A percentile compares a stretch with the other conserved stretches of the same genome.
phyloP scores from a whole-genome alignment of 2,797 vertebrate genomes.

The Hypotaenidia okinawae region DNA sequence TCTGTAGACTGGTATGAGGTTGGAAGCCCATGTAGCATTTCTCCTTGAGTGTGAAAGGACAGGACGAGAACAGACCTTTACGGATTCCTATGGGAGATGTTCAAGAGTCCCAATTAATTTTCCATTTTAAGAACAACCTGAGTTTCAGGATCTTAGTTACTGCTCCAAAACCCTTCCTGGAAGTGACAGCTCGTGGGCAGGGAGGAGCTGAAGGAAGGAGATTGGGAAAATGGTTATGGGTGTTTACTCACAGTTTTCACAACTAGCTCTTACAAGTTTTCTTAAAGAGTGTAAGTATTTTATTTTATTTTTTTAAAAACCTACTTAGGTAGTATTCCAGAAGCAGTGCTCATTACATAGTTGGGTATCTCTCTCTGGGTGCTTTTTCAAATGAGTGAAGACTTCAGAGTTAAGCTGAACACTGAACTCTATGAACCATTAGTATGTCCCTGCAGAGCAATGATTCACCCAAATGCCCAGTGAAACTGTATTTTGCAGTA shows the following conservation, averaged over 20 bases:
- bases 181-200: not conserved
- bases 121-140: not conserved
- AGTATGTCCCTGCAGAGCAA: not conserved
- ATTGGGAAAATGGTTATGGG: not conserved
- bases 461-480: not conserved
- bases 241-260: not conserved
- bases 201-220: not conserved
- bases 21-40: not conserved
- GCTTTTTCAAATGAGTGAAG: not conserved
- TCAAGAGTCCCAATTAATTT: not conserved
- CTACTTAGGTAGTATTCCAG: not conserved
- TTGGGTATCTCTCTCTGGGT: not conserved
- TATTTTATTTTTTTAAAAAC: not conserved
- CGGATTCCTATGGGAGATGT: not conserved
- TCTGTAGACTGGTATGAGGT: not conserved
- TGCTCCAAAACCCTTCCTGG: not conserved
- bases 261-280: not conserved
- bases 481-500: not conserved
- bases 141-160: not conserved
- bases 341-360: not conserved
- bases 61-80: not conserved
- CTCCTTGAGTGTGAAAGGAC: fast-evolving
- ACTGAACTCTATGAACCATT: not conserved
- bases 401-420: not conserved
- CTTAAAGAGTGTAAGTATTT: not conserved